A percentile compares a stretch with the other conserved stretches of the same genome.
Conservation (phyloP, 1,140 invertebrate genomes). For the Pararge aegeria region DNA sequence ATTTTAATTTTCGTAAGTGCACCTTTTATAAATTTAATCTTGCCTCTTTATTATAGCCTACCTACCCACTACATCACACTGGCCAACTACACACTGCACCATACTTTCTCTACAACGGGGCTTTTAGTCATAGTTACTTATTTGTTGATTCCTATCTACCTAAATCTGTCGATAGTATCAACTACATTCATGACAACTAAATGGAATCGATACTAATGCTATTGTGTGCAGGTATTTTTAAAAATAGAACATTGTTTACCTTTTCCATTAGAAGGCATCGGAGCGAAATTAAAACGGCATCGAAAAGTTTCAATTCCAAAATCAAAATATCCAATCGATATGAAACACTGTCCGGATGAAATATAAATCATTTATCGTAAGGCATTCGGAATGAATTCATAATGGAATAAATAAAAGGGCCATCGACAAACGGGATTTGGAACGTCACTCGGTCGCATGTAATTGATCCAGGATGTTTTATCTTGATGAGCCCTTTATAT, state of each 20-base stretch:
- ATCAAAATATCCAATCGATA: constrained; percentile 16
- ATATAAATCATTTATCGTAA: constrained; percentile 22
- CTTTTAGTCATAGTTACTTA: constrained; percentile 17
- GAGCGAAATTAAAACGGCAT: constrained; percentile 37
- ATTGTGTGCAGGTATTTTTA: constrained; percentile 39
- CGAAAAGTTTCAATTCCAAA: constrained; percentile 12
- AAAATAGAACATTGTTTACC: constrained; percentile 38
- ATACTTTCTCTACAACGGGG: constrained; percentile 27
- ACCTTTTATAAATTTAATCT: constrained; percentile 64
- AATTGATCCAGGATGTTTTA: constrained; percentile 77
- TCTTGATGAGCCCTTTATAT: constrained; percentile 76
- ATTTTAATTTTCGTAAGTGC: constrained; percentile 73
- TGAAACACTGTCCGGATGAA: constrained; percentile 15
- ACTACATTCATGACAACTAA: constrained; percentile 50
- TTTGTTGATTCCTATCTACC: constrained; percentile 55
- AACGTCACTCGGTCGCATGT: constrained; percentile 71
- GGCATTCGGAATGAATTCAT: constrained; percentile 34
- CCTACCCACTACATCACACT: constrained; percentile 32
- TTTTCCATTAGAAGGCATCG: constrained; percentile 31
- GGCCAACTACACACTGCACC: constrained; percentile 23
- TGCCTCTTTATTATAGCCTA: constrained; percentile 48
- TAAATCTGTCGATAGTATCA: constrained; percentile 50
- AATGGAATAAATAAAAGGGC: constrained; percentile 49
- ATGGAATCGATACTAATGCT: constrained; percentile 43
- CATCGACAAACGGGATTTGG: constrained; percentile 65